Evolutionary conservation across 2,888 invertebrate genomes (phyloP), one percentile per base, ranked within the genome.

Genomic region (Sthenelais limicola): DNA sequence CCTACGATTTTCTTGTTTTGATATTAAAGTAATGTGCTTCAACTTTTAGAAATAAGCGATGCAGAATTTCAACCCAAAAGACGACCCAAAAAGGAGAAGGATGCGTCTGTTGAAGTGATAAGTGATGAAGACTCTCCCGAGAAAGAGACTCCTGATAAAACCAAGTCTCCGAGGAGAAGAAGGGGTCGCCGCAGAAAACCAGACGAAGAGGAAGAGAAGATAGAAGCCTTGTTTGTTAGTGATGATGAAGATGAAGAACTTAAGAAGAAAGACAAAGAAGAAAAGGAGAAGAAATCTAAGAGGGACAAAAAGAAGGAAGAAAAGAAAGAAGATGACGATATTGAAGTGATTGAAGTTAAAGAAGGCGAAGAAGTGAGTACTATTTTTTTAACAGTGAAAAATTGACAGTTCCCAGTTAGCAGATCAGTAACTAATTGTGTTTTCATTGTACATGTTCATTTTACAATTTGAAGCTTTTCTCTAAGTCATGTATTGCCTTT

Each of bases 191-290:
- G 52, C 26, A 67, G 26, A 18, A 67, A 67, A 26, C 38, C 18
- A 0, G 48, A 47, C 21, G 67, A 49, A 38, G 67, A 67, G 32
- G 67, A 7, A 21, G 51, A 66, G 35, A 49, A 66, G 24, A 72
- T 72, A 18, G 72, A 72, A 5, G 43, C 66, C 18, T 43, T 72
- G 12, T 67, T 72, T 51, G 72, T 72, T 3, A 67, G 62, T 28
- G 71, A 71, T 71, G 71, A 71, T 47, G 71, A 73, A 47, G 68
- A 32, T 24, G 68, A 67, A 5, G 32, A 52, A 12, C 43, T 24
- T 15, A 30, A 68, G 32, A 48, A 72, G n/a, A 24, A n/a, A 32
- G 35, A 54, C 21, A 35, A 28, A 43, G 18, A 1, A n/a, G 68
- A 73, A 49, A 56, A 73, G 35, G 48, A 33, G 32, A 68, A 24